These are phyloP conservation scores for Celastrina argiolus DNA, from an alignment of 2,888 invertebrate species.

Conservation along the genomic window DNA sequence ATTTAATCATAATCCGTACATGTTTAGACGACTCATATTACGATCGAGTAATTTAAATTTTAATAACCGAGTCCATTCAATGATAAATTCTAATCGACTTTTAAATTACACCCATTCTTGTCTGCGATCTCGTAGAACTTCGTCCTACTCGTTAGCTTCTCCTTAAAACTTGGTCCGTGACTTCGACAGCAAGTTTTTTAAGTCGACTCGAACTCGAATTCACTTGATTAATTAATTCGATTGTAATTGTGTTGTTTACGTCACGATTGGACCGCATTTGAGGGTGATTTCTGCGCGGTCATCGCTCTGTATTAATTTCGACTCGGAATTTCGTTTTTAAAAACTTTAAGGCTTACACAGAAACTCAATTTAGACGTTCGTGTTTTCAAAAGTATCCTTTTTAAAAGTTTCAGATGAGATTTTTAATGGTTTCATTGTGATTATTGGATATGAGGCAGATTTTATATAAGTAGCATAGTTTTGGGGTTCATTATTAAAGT, in stretches of 20 bases:
- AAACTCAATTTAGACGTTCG: conserved; percentile 51
- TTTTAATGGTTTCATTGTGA: not conserved
- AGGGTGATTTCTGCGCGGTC: conserved; percentile 67
- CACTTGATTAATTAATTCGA: conserved; percentile 76
- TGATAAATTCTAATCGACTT: conserved; percentile 75
- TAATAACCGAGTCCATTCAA: conserved; percentile 61
- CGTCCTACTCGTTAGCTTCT: conserved; percentile 72
- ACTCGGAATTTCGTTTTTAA: conserved; percentile 50
- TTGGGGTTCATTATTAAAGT: not conserved
- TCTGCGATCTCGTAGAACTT: conserved; percentile 56
- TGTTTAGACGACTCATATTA: not conserved
- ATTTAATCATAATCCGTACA: conserved; percentile 7
- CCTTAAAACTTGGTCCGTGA: conserved; percentile 67
- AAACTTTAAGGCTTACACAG: conserved; percentile 41
- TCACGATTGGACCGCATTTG: conserved; percentile 63
- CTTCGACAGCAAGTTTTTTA: conserved; percentile 67
- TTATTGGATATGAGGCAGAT: not conserved
- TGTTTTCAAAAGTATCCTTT: conserved; percentile 24
- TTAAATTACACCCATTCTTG: conserved; percentile 77
- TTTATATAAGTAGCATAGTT: not conserved
- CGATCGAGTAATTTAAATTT: conserved; percentile 35
- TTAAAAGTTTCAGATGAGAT: not conserved
- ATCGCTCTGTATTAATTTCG: conserved; percentile 59
- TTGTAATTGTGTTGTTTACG: conserved; percentile 67
- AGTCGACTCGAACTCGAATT: conserved; percentile 58